Percentiles rank a stretch among this genome's conserved stretches.
Conservation (phyloP, 2,113 vertebrate genomes). For the Holacanthus passer region DNA sequence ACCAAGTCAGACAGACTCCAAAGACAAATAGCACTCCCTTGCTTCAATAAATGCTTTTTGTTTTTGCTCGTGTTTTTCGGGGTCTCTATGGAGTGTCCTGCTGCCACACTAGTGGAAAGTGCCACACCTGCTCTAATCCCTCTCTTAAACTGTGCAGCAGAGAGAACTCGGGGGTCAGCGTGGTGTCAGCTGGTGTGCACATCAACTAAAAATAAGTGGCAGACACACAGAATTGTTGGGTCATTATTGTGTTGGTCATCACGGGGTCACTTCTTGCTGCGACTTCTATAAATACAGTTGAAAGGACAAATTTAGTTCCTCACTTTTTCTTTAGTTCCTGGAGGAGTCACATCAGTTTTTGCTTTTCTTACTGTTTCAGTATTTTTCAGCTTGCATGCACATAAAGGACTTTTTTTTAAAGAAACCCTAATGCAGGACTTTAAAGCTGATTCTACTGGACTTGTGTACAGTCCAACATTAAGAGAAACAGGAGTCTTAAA, state of each 20-base stretch:
- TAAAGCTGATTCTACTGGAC: neutral
- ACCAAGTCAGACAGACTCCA: too few relatives aligned
- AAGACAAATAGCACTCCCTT: neutral
- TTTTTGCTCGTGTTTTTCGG: neutral
- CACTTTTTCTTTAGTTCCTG: neutral
- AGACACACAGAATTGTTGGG: neutral
- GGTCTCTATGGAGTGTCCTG: slow-evolving; percentile 29
- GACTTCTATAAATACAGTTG: slow-evolving; percentile 5
- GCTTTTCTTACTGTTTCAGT: neutral
- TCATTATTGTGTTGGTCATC: slow-evolving; percentile 17
- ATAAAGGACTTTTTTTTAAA: neutral
- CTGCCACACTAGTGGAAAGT: slow-evolving; percentile 60
- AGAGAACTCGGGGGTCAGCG: slow-evolving; percentile 35
- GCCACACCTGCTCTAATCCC: slow-evolving; percentile 66
- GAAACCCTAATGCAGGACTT: neutral
- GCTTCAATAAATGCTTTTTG: slow-evolving; percentile 8
- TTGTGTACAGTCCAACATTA: neutral
- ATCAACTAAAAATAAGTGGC: slow-evolving; percentile 68
- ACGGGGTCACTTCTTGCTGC: neutral
- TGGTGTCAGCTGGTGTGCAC: slow-evolving; percentile 45
- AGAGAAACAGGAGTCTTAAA: neutral
- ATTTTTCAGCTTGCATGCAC: neutral
- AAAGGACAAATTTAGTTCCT: neutral
- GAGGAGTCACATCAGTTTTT: neutral
- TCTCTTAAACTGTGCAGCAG: slow-evolving; percentile 41